These are phyloP conservation scores for Zaprionus ghesquierei DNA, from an alignment of 1,140 invertebrate genomes.

Conservation along the genomic window DNA sequence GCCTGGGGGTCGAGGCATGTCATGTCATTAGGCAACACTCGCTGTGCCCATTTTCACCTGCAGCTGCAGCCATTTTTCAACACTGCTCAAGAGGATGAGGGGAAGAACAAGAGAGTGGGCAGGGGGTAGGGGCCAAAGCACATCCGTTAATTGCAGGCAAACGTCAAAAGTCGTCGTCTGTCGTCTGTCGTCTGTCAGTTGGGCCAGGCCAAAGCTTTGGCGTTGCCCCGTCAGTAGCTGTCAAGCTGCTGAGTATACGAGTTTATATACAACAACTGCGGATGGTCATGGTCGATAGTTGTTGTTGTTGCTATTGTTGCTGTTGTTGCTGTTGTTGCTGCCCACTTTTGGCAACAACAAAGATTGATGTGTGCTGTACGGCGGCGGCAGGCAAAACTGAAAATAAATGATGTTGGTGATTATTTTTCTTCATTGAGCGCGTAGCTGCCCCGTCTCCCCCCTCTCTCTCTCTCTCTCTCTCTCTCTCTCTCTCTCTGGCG, in stretches of 20 bases:
- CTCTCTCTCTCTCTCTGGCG: neutral
- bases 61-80: constrained; percentile 74
- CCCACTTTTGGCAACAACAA: constrained; percentile 62
- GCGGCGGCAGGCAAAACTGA: constrained; percentile 76
- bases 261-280: constrained; percentile 26
- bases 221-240: constrained; percentile 65
- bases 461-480: neutral
- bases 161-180: constrained; percentile 75
- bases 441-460: neutral
- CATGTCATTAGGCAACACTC: constrained; percentile 76
- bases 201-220: constrained; percentile 27
- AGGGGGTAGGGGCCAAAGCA: constrained; percentile 20
- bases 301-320: neutral
- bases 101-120: too few relatives aligned
- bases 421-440: constrained; percentile 78
- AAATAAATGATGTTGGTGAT: constrained; percentile 81
- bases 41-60: constrained; percentile 74
- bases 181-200: constrained; percentile 70
- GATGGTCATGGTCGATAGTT: constrained; percentile 72
- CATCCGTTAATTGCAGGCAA: constrained; percentile 75
- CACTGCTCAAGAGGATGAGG: constrained; percentile 51
- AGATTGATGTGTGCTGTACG: constrained; percentile 76
- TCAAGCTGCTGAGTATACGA: constrained; percentile 54
- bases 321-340: constrained; percentile 11
- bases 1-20: constrained; percentile 41